These are phyloP conservation scores for Whitmania pigra DNA, from an alignment of 1,140 invertebrate genomes.

Conservation along the genomic window DNA sequence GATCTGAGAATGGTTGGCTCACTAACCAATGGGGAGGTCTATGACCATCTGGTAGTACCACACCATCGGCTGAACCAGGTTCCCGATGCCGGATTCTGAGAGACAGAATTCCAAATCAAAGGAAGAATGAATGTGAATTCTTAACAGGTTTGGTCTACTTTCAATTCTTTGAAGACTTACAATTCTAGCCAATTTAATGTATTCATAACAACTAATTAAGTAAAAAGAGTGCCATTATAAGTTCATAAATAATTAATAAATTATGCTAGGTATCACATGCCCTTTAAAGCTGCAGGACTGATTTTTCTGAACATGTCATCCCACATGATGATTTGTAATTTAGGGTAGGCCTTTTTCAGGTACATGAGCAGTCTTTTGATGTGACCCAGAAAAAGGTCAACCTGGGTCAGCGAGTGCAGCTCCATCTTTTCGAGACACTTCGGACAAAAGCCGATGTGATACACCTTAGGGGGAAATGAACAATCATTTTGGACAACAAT, in stretches of 20 bases:
- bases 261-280: neutral
- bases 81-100: conserved; percentile 45
- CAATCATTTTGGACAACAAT: conserved; percentile 6
- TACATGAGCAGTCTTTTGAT: conserved; percentile 42
- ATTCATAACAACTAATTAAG: too few species aligned
- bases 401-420: conserved; percentile 40
- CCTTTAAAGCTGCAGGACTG: conserved; percentile 32
- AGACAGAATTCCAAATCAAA: conserved; percentile 11
- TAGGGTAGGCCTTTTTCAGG: conserved; percentile 41
- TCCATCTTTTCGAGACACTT: conserved; percentile 50
- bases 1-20: neutral
- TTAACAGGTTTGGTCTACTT: too few species aligned
- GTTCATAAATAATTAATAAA: neutral
- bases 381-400: conserved; percentile 44
- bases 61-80: conserved; percentile 45
- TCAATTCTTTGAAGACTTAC: too few species aligned
- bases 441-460: conserved; percentile 64
- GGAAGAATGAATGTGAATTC: too few species aligned
- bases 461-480: conserved; percentile 30
- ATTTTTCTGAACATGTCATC: conserved; percentile 81
- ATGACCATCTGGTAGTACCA: conserved; percentile 45
- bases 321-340: conserved; percentile 69
- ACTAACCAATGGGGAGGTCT: neutral
- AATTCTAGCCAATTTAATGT: too few species aligned
- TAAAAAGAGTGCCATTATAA: too few species aligned